A percentile compares a stretch with the other conserved stretches of the same genome.
These are phyloP conservation scores for Trididemnum clinides DNA, from an alignment of 23 tunicate species.

Conservation along the genomic window DNA sequence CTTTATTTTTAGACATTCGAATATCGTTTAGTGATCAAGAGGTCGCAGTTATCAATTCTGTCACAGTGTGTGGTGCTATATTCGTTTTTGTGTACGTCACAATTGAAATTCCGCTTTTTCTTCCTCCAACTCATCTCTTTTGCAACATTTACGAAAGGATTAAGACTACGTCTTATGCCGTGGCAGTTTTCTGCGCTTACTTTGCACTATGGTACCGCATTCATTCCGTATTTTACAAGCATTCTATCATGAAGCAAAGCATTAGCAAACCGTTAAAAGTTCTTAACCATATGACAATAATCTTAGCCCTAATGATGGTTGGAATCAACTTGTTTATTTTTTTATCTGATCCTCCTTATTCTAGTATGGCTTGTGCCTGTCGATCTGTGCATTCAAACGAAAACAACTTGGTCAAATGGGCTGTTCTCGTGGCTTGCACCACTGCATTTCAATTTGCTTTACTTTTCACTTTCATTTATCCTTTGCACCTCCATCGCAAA, in stretches of 20 bases:
- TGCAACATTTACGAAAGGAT: neutral
- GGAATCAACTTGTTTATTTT: neutral
- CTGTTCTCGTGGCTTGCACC: neutral
- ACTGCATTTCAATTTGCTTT: neutral
- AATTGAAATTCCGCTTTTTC: neutral
- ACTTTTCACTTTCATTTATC: slow-evolving; percentile 8
- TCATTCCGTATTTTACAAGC: neutral
- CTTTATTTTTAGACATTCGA: no score
- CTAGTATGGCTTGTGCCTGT: neutral
- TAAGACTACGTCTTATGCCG: neutral
- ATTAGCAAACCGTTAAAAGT: neutral
- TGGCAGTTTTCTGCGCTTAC: neutral
- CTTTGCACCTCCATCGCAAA: neutral
- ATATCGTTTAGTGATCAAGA: no score
- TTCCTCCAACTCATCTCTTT: neutral
- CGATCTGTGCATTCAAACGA: neutral
- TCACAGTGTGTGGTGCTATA: neutral
- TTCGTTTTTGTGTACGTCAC: neutral
- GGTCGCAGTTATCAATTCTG: no score
- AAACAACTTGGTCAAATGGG: neutral
- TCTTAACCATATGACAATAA: neutral
- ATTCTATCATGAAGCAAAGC: neutral
- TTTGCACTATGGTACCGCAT: slow-evolving; percentile 12
- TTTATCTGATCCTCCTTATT: neutral
- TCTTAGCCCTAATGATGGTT: neutral